These are phyloP conservation scores for Drosophila sordidapex DNA, from an alignment of 2,888 invertebrate species.

Conservation along the genomic window DNA sequence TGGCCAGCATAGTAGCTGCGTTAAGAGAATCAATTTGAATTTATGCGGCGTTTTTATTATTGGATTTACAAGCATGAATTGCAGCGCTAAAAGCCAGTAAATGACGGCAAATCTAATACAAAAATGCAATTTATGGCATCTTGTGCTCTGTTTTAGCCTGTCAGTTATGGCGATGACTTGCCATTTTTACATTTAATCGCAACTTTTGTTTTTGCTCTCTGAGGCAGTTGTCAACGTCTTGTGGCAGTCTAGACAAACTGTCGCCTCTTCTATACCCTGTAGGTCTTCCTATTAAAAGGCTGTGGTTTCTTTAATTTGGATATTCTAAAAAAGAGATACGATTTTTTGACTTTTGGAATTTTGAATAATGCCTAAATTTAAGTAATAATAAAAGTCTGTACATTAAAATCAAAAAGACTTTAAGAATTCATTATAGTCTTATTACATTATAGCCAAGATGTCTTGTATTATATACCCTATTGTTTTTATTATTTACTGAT, in stretches of 20 bases:
- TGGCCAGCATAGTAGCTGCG: conserved; percentile 11
- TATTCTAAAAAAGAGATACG: background rate
- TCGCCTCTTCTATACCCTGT: conserved; percentile 51
- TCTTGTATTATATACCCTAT: too few relatives aligned
- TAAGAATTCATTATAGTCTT: background rate
- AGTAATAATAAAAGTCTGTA: background rate
- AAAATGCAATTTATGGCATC: conserved; percentile 3
- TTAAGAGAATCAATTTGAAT: conserved; percentile 59
- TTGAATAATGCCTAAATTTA: background rate
- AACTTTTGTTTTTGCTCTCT: conserved; percentile 29
- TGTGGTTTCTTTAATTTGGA: background rate
- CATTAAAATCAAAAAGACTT: background rate
- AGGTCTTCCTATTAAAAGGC: background rate
- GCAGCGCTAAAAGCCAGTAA: conserved; percentile 22
- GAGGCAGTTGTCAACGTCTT: conserved; percentile 34
- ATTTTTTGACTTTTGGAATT: background rate
- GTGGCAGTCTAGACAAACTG: conserved; percentile 67
- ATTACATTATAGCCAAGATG: background rate
- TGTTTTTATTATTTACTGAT: too few relatives aligned
- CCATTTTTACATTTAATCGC: conserved; percentile 11
- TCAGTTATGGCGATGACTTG: conserved; percentile 9
- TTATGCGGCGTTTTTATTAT: conserved; percentile 43
- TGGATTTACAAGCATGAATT: conserved; percentile 41
- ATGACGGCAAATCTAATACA: background rate
- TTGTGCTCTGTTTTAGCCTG: background rate